A percentile compares a stretch with the other conserved stretches of the same genome.
These are phyloP conservation scores for Propithecus coquereli DNA, from an alignment of 2,113 vertebrate species.

Conservation along the genomic window DNA sequence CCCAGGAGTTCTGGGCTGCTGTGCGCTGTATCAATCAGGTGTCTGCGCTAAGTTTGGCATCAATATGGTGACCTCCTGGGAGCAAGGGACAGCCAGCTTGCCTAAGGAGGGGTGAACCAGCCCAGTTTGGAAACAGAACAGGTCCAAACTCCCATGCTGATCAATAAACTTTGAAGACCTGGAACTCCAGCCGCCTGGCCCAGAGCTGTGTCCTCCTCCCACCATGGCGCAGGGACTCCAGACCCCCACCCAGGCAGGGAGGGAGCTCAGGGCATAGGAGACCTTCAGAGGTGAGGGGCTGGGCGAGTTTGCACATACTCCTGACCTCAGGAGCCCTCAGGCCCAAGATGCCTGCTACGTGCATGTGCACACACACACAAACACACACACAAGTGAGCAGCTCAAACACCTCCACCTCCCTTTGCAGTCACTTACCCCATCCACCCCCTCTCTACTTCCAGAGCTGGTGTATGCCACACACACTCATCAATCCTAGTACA, in stretches of 20 bases:
- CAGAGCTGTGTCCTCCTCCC: background rate
- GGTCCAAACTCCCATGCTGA: background rate
- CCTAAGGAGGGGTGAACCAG: background rate
- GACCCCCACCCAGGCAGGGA: background rate
- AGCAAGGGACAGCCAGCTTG: background rate
- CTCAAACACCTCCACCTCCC: background rate
- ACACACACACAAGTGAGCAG: background rate
- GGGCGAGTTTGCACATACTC: background rate
- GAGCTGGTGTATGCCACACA: background rate
- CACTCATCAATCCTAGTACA: background rate
- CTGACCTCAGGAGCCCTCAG: background rate
- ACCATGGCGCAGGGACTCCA: background rate
- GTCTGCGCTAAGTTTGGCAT: too few relatives aligned
- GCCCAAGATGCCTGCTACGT: background rate
- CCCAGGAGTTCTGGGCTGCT: too few relatives aligned
- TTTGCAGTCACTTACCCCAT: background rate
- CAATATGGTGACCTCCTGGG: background rate
- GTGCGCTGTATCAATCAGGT: background rate
- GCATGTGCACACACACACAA: accelerated
- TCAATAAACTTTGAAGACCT: background rate
- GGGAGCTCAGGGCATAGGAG: background rate
- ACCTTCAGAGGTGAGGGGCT: background rate
- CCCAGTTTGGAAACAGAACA: background rate
- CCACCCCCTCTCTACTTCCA: too few relatives aligned
- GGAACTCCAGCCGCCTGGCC: background rate